Evolutionary conservation across 2,888 invertebrate species (phyloP).

Genomic region (Pterostichus madidus): DNA sequence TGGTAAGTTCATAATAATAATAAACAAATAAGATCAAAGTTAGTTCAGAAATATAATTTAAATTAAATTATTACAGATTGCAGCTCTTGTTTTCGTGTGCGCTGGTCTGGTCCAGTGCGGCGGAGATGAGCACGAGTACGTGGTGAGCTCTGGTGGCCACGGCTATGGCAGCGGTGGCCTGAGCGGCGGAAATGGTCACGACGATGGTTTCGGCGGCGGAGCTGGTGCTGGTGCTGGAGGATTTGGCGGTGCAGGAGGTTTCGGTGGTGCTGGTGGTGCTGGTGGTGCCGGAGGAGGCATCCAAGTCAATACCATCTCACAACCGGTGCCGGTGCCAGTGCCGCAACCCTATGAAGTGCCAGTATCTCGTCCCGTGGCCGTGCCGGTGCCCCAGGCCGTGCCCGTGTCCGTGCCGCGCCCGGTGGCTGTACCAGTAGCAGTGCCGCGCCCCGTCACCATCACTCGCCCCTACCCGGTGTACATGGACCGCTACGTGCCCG

Average conservation of each 20-base stretch:
- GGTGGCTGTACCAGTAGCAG: constrained; percentile 77
- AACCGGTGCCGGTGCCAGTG: constrained; percentile 74
- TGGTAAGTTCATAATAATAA: constrained; percentile 22
- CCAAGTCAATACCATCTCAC: constrained; percentile 73
- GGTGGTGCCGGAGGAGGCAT: constrained; percentile 54
- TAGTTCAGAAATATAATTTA: background rate
- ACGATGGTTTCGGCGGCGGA: background rate
- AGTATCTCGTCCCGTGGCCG: constrained; percentile 78
- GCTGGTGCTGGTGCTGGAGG: background rate
- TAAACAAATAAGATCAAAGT: background rate
- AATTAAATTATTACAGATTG: constrained; percentile 69
- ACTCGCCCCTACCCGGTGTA: constrained; percentile 75
- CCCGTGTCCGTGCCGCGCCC: constrained; percentile 78
- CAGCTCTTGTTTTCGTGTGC: constrained; percentile 71
- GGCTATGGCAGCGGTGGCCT: constrained; percentile 8
- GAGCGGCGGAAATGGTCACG: background rate
- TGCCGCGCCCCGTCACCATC: constrained; percentile 74
- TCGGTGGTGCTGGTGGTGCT: constrained; percentile 49
- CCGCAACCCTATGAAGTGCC: constrained; percentile 76
- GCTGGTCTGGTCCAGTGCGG: constrained; percentile 66
- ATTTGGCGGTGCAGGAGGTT: constrained; percentile 65
- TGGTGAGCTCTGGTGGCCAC: constrained; percentile 2
- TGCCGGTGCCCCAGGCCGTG: constrained; percentile 79
- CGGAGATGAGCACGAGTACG: constrained; percentile 24
- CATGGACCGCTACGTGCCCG: constrained; percentile 74